These are phyloP conservation scores for Polyommatus icarus DNA, from an alignment of 2,888 invertebrate genomes.

Conservation along the genomic window DNA sequence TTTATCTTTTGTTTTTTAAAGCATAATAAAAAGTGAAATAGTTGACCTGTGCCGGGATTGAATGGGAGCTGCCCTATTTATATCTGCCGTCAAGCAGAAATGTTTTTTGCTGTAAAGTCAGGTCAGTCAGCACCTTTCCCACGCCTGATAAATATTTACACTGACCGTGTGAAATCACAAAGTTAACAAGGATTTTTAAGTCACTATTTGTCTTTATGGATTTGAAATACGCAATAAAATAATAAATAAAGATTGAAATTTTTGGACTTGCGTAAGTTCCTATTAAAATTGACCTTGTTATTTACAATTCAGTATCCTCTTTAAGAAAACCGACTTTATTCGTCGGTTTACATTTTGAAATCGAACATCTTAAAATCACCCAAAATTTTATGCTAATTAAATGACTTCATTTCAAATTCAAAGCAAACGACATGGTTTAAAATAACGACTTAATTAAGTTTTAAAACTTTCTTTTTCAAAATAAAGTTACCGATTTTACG, in stretches of 20 bases:
- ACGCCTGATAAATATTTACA: neutral
- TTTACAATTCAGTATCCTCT: too few species aligned
- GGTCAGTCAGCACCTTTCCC: neutral
- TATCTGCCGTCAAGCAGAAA: conserved; percentile 7
- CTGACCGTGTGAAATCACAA: conserved; percentile 7
- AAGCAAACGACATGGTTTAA: neutral
- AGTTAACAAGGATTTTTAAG: neutral
- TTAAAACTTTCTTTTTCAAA: neutral
- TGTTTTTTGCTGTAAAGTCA: conserved; percentile 4
- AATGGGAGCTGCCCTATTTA: conserved; percentile 1
- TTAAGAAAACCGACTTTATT: too few species aligned
- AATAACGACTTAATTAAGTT: neutral
- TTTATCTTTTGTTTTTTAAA: neutral
- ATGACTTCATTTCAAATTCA: neutral
- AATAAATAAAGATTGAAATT: neutral
- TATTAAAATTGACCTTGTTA: neutral
- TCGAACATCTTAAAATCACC: too few species aligned
- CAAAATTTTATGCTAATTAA: too few species aligned
- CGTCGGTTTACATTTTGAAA: too few species aligned
- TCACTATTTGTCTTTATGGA: neutral
- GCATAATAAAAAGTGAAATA: neutral
- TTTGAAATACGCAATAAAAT: neutral
- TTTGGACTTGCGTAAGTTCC: neutral
- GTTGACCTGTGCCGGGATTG: neutral
- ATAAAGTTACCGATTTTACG: neutral